Conservation (phyloP, 2,113 vertebrate genomes). For the Saguinus imperator region DNA sequence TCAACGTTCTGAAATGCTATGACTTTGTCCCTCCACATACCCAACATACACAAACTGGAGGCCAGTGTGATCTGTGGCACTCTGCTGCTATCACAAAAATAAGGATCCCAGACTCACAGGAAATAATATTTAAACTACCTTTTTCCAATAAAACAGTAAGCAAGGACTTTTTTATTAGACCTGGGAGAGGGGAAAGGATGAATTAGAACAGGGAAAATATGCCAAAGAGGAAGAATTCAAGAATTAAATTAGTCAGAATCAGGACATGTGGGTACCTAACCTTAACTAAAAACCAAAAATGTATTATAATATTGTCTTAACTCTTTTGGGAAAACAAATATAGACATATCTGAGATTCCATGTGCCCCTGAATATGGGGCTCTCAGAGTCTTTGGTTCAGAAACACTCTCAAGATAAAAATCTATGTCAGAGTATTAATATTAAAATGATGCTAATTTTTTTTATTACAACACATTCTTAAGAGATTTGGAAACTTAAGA, state of each 20-base stretch:
- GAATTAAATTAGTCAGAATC: neutral
- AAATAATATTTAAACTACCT: neutral
- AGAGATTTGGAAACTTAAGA: neutral
- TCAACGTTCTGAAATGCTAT: neutral
- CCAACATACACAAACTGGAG: neutral
- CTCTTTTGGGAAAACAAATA: neutral
- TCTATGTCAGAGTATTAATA: neutral
- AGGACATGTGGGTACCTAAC: neutral
- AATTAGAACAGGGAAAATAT: neutral
- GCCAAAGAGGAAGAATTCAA: neutral
- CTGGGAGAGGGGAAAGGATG: too few species aligned
- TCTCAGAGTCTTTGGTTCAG: neutral
- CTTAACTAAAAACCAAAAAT: neutral
- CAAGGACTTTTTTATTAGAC: neutral
- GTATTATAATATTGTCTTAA: accelerated
- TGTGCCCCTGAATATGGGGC: neutral
- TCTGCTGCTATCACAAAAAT: neutral
- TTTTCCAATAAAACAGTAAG: neutral
- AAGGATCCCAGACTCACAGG: neutral
- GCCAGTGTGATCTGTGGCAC: neutral
- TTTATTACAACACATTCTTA: neutral
- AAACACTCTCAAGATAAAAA: neutral
- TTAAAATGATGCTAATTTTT: neutral
- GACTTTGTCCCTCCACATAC: neutral
- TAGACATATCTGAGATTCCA: neutral